Percentiles rank a stretch among this genome's conserved stretches.
phyloP scores from a whole-genome alignment of 1,140 invertebrate genomes.

The Macrotrachela quadricornifera region DNA sequence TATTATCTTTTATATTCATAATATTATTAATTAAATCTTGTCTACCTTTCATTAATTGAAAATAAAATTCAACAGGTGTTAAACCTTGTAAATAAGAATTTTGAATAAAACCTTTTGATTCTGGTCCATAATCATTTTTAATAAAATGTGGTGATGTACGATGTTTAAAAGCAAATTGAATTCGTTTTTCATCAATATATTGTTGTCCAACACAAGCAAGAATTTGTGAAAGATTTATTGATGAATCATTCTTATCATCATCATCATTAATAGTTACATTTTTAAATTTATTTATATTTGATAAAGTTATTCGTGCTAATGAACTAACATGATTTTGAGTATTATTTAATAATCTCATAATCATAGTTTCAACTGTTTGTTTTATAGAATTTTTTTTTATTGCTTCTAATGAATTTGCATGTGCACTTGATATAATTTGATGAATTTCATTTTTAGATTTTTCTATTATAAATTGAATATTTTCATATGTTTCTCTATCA shows the following conservation, averaged over 20 bases:
- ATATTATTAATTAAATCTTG: conserved; percentile 99
- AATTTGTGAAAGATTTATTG: conserved; percentile 99
- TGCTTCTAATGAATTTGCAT: conserved; percentile 95
- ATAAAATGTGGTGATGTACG: conserved; percentile 97
- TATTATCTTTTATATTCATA: conserved; percentile 98
- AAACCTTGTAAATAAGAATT: conserved; percentile 97
- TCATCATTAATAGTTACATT: too few relatives aligned
- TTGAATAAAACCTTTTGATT: conserved; percentile 87
- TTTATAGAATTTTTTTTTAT: conserved; percentile 98
- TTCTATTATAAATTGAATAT: conserved; percentile 90
- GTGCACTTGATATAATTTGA: conserved; percentile 97
- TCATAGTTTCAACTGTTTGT: too few relatives aligned
- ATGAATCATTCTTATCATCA: too few relatives aligned
- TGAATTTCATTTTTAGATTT: conserved; percentile 97
- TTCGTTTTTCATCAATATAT: conserved; percentile 99
- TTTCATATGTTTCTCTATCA: conserved; percentile 87
- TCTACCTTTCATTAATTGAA: conserved; percentile 98
- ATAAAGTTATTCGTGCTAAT: too few relatives aligned
- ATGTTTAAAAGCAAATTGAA: conserved; percentile 96
- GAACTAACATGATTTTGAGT: too few relatives aligned
- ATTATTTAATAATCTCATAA: too few relatives aligned
- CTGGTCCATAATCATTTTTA: conserved; percentile 98
- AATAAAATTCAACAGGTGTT: conserved; percentile 96
- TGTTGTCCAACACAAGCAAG: conserved; percentile 99
- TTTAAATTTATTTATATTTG: too few relatives aligned